Evolutionary conservation across 2,113 vertebrate genomes (phyloP), one percentile per base, ranked within the genome.

Genomic region (Hemichromis elongatus): DNA sequence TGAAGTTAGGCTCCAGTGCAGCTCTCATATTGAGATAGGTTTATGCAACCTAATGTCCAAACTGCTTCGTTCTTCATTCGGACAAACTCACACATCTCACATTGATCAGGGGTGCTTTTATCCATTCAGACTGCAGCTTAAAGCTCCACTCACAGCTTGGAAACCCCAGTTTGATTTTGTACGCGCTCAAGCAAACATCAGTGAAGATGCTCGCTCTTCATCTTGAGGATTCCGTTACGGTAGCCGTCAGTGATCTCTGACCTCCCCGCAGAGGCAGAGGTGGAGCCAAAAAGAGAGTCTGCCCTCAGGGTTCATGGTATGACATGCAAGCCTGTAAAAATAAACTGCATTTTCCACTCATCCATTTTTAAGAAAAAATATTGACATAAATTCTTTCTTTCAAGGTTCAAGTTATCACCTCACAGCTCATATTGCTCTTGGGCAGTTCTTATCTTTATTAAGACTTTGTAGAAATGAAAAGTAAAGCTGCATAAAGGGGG

Each of bases 301-400:
- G 63, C 75, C 88, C 66, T 85, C 78, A 82, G 57, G 89, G 50
- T 88, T 90, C 66, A 77, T 68, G 8, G 82, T 55, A 61, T 78
- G 42, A 78, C 82, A 77, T 63, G 33, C 18, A 26, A 82, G 18
- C 73, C 30, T 45, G 24, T 87, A 91, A 93, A 93, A 85, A 90
- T 90, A 91, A 63, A 73, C 82, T 79, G 57, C 54, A 84, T 35
- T 75, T 81, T 90, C 80, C 61, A 45, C 63, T 66, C 66, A 80
- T 79, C 26, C 26, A 30, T 80, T 63, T 86, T 84, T 85, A 87
- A 45, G 53, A 45, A 37, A 52, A 73, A 78, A 77, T 85, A 92
- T 81, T 83, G 86, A 89, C 28, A 81, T 66, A 33, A 28, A 82
- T 79, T n/a, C 13, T 56, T 84, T 82, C 75, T 87, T 86, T 84